These are phyloP conservation scores for Drymonia ruficornis DNA, from an alignment of 2,888 invertebrate species.

Conservation along the genomic window DNA sequence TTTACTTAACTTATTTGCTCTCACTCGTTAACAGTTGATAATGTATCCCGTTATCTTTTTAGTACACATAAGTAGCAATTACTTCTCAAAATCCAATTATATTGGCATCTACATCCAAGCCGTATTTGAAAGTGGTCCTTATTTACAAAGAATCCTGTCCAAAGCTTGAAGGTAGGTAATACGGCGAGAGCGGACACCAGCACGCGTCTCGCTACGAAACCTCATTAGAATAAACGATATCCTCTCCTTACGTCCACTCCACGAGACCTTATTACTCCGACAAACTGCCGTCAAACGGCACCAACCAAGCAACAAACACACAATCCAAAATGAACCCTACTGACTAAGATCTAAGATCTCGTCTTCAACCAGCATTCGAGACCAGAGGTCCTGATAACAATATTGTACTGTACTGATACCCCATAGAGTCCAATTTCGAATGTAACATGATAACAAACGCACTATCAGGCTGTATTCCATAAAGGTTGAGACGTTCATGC, in stretches of 20 bases:
- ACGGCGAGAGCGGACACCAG: slow-evolving; percentile 50
- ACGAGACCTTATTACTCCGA: slow-evolving; percentile 82
- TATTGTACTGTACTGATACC: slow-evolving; percentile 50
- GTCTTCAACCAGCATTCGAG: slow-evolving; percentile 40
- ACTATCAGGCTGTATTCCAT: slow-evolving; percentile 64
- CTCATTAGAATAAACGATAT: slow-evolving; percentile 85
- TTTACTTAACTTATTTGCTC: not conserved
- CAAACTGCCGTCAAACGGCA: slow-evolving; percentile 82
- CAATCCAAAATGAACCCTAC: slow-evolving; percentile 50
- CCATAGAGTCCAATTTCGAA: slow-evolving; percentile 57
- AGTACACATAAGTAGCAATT: slow-evolving; percentile 9
- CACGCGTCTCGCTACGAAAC: slow-evolving; percentile 62
- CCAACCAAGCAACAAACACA: slow-evolving; percentile 42
- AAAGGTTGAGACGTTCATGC: slow-evolving; percentile 75
- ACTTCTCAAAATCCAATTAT: slow-evolving; percentile 6
- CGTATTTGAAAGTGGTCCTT: slow-evolving; percentile 37
- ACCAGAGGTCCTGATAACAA: slow-evolving; percentile 35
- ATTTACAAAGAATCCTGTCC: slow-evolving; percentile 40
- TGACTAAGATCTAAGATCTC: slow-evolving; percentile 39
- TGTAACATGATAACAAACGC: slow-evolving; percentile 60
- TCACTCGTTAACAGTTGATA: not conserved
- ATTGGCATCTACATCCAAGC: slow-evolving; percentile 15
- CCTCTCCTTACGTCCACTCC: slow-evolving; percentile 83
- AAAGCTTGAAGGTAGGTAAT: slow-evolving; percentile 49
- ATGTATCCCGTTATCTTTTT: slow-evolving; percentile 2